Evolutionary conservation across 2,888 invertebrate genomes (phyloP).

Genomic region (Nebria salina): DNA sequence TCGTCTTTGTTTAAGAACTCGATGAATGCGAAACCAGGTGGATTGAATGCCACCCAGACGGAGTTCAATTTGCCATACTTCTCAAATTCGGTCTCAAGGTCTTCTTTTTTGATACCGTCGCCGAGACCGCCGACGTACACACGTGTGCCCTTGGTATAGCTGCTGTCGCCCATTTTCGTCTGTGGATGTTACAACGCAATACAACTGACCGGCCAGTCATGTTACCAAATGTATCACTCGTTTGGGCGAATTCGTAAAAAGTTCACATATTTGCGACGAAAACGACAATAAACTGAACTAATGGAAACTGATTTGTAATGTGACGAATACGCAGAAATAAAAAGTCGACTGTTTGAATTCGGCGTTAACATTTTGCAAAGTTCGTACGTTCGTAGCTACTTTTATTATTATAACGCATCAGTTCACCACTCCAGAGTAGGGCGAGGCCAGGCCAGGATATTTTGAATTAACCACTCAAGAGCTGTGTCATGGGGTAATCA

Average conservation of each 20-base stretch:
- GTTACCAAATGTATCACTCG: constrained; percentile 53
- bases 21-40: constrained; percentile 94
- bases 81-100: constrained; percentile 89
- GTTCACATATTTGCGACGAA: constrained; percentile 46
- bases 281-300: constrained; percentile 38
- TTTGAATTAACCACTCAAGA: constrained; percentile 7
- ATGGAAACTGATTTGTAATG: constrained; percentile 24
- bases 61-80: constrained; percentile 92
- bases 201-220: constrained; percentile 40
- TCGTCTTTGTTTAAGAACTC: constrained; percentile 90
- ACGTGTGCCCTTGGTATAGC: constrained; percentile 70
- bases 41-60: constrained; percentile 94
- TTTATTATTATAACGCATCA: constrained; percentile 7
- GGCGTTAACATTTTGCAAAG: constrained; percentile 34
- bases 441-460: constrained; percentile 7
- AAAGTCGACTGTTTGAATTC: constrained; percentile 36
- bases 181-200: constrained; percentile 44
- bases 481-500: not conserved
- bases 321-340: constrained; percentile 31
- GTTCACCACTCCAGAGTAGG: constrained; percentile 14
- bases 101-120: constrained; percentile 91
- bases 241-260: constrained; percentile 60
- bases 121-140: constrained; percentile 91
- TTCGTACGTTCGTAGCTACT: constrained; percentile 7
- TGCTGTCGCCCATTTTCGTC: constrained; percentile 51